Evolutionary conservation across 2,797 vertebrate species (phyloP), one percentile per base, ranked within the genome.

Genomic region (Jordanella pulchra): DNA sequence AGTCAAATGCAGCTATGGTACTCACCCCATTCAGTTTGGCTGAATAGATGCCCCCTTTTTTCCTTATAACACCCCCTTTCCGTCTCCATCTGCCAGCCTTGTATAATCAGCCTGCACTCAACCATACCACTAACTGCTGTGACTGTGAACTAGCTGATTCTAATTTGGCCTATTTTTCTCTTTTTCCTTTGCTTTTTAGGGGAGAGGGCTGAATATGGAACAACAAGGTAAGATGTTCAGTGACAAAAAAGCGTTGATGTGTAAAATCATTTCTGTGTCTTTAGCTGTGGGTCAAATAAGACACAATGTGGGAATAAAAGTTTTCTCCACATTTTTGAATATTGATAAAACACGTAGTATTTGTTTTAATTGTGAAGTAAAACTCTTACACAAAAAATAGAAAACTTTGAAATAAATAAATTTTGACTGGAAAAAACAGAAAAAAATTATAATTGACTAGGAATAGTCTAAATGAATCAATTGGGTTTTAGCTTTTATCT

Each of bases 191-290:
- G 35, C 50, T 93, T 86, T 39, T 73, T 58, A 98, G 97, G 97
- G 83, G 97, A 97, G 85, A 94, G 96, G 93, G 96, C 97, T 10
- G 96, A 97, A 78, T 97, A 96, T 0, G 97, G 97, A 86, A 98
- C 96, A 72, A 97, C 96, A 86, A 97, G 97, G 97, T 98, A 95
- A 96, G 96, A 83, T 68, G 71, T 87, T 48, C 73, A 75, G 64
- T 75, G 80, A 88, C 84, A 82, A 84, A 32, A 71, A 66, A 69
- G 71, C 28, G 60, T 58, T 71, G 71, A 71, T 78, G 79, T 86
- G 81, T 85, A 60, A 86, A 87, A 87, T 81, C 66, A 54, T 76
- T 80, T 81, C 72, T 66, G 71, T 87, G 76, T 81, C 35, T 84
- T 77, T 25, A 25, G 67, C 78, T 77, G 27, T 73, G 55, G 60